A percentile compares a stretch with the other conserved stretches of the same genome.
These are phyloP conservation scores for Synanthedon tipuliformis DNA, from an alignment of 2,888 invertebrate species.

Conservation along the genomic window DNA sequence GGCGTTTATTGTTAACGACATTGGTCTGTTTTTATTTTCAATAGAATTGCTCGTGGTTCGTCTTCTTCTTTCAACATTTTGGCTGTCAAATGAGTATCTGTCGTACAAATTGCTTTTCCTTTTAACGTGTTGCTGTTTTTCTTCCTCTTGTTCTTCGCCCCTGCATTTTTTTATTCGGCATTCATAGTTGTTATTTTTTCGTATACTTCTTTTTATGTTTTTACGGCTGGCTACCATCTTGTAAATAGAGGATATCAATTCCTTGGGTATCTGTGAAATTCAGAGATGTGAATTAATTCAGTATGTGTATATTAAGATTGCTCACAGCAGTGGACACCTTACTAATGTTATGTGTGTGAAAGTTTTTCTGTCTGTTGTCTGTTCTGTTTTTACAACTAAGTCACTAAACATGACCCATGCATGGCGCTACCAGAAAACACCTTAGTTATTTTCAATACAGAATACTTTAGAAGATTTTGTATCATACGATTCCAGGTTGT, in stretches of 20 bases:
- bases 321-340: no score
- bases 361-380: no score
- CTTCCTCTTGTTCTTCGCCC: slow-evolving; percentile 31
- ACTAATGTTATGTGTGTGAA: no score
- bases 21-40: slow-evolving; percentile 36
- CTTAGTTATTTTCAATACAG: no score
- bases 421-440: no score
- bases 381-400: no score
- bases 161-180: slow-evolving; percentile 38
- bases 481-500: no score
- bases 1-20: slow-evolving; percentile 48
- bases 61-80: slow-evolving; percentile 51
- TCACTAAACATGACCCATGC: no score
- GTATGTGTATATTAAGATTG: no score
- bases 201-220: slow-evolving; percentile 67
- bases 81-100: slow-evolving; percentile 51
- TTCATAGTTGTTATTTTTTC: slow-evolving; percentile 59
- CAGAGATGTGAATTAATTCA: no score
- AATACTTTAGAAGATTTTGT: no score
- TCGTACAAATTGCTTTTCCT: slow-evolving; percentile 58
- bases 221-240: slow-evolving; percentile 79
- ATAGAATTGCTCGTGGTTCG: slow-evolving; percentile 36
- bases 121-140: slow-evolving; percentile 40
- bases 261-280: slow-evolving; percentile 80
- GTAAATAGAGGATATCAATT: slow-evolving; percentile 79